Base-by-base conservation (phyloP, 2,888 invertebrate genomes). In the Amiota communis region DNA sequence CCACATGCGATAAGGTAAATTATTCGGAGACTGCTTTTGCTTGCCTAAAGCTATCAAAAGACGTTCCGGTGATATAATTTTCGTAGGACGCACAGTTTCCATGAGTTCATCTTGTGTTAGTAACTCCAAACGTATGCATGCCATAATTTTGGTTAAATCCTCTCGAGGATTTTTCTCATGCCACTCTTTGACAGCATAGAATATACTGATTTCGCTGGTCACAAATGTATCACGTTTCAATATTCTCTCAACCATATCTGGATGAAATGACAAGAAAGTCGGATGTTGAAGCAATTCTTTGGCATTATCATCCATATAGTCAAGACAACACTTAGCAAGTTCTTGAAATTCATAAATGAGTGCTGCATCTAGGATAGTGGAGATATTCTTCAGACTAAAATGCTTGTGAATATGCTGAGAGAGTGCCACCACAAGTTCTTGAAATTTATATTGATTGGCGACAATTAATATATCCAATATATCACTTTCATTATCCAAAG, bases 341-440 rank as follows among this genome's bases (percentile, higher is more conserved):
- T 63, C 63, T 3, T 36, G 46, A 13, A 63, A 63, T 13, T 63
- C 63, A 13, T 63, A 63, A 36, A 63, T 23, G n/a, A 36, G 23
- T 6, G 63, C 63, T 36, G 63, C 63, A 63, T 63, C 63, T 46
- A 63, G 46, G 11, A 63, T 63, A 9, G 46, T 63, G n/a, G 63
- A 11, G n/a, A 63, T 36, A 17, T 63, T 63, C 63, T 63, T 63
- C 63, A 63, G 12, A 4, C 9, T 63, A n/a, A 63, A 36, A 13
- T 63, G 63, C n/a, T 63, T 63, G 8, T 13, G 36, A 13, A 63
- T 36, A 17, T 63, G 23, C 12, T 36, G 36, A 8, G 63, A 63
- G 11, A 63, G 20, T 9, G 36, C 63, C 36, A 11, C 23, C 10
- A 63, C 63, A 23, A 63, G 17, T 12, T 63, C 63, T n/a, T 36